Base-by-base conservation (phyloP, 1,140 invertebrate genomes). In the Drosophila nannoptera region DNA sequence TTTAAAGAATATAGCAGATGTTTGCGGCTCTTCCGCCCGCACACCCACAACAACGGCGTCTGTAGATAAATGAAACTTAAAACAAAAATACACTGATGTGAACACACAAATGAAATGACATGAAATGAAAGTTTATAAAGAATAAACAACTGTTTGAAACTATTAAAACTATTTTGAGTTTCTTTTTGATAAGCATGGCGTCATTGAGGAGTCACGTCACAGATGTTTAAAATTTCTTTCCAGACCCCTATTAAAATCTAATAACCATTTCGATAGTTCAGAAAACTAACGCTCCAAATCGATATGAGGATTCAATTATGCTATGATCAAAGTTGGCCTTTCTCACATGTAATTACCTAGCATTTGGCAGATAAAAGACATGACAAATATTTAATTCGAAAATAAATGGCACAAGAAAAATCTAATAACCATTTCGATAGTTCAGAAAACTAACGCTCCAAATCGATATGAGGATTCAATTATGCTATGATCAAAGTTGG, bases 121-220 rank as follows among this genome's bases (percentile, higher is more conserved):
- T 63, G 73, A 83, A 78, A 83, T 76, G 65, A 84, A 86, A 62
- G 80, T 84, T 84, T 84, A 84, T 83, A 83, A 83, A 74, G 81
- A 84, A 84, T 84, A 84, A 84, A 84, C 65, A 84, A 84, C 76
- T 84, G 80, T 84, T 84, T 84, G 81, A 84, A 83, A 84, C 80
- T 74, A 84, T 64, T 52, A 75, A 68, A 40, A 38, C 22, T 65
- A 69, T 22, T 2, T 22, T 22, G 1, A 22, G 22, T 22, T 22
- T 3, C 1, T 22, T 22, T 22, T 22, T 22, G 1, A 22, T 22
- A 22, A 22, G 22, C 22, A 22, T 22, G 3, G 22, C 22, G 22
- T 22, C 22, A 22, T 22, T 22, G 22, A 22, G 22, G 22, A 2
- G 22, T 22, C 1, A 22, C 22, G 22, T 22, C 22, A 22, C 3